Base-by-base conservation (phyloP, 2,888 invertebrate genomes). In the Pristionchus mayeri region DNA sequence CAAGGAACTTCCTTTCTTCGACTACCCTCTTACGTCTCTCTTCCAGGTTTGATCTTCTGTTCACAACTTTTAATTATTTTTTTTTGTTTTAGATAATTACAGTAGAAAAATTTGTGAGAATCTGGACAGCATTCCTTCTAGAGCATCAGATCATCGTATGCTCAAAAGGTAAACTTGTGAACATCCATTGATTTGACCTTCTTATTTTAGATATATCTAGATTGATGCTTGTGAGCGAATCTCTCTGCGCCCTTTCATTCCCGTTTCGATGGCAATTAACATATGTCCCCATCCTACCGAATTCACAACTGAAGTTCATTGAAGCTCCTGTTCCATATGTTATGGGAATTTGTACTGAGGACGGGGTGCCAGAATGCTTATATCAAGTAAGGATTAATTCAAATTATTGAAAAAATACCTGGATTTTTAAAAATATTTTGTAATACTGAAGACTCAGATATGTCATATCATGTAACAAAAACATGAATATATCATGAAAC, bases 181-280 rank as follows among this genome's bases (percentile, higher is more conserved):
- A 4, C n/a, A 16, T 6, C 6, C 11, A 54, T 37, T 21, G 34
- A n/a, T 37, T 34, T 9, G 37, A 6, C 4, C n/a, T n/a, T n/a
- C n/a, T n/a, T n/a, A n/a, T 89, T 94, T 84, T 94, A 96, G 98
- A 98, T 94, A 96, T 96, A 94, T 96, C 97, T 94, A 96, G 96
- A 93, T 94, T 99, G 90, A 98, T 98, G 97, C 94, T 98, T 88
- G 97, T 99, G 24, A 96, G 98, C 7, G 99, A 99, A 94, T 96
- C 97, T 91, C 95, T 98, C 90, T 96, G 96, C 3, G 95, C 96
- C 0, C 94, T 99, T 37, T 94, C 98, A 57, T 96, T 98, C 92
- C 99, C 99, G 1, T 99, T 98, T 93, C 95, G 95, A 40, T 99
- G 99, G 99, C 97, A 98, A 83, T 98, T 99, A 93, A 98, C 99